Evolutionary conservation across 2,113 vertebrate genomes (phyloP).

Genomic region (Vidua chalybeata): DNA sequence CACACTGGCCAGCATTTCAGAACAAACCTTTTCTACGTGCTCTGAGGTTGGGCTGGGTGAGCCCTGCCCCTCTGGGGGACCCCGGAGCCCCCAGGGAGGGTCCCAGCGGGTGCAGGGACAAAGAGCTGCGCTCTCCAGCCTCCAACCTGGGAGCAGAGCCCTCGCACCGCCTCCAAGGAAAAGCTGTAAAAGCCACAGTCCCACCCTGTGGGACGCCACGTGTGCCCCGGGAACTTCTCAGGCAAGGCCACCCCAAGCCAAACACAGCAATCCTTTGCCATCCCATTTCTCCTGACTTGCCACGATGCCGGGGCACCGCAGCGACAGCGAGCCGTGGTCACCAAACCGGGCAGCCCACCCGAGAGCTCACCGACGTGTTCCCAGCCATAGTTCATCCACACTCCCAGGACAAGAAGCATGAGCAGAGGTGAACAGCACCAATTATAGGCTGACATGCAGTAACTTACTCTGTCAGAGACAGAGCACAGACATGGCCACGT

Average conservation of each 20-base stretch:
- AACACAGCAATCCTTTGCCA: accelerated
- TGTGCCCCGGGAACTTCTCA: accelerated
- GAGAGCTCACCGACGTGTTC: accelerated
- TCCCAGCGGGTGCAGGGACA: accelerated
- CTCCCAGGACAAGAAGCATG: accelerated
- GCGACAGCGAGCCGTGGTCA: accelerated
- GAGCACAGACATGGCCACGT: background rate
- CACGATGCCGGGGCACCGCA: accelerated
- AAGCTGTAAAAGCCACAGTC: background rate
- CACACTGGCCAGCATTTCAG: background rate
- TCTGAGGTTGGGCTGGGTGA: accelerated
- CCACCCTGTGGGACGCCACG: accelerated
- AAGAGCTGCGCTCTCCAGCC: background rate
- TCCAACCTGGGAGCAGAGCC: accelerated
- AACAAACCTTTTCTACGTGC: accelerated
- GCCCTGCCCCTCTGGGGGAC: background rate
- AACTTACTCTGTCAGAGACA: background rate
- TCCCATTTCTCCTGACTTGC: accelerated
- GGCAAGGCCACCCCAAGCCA: accelerated
- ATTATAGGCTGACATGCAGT: background rate
- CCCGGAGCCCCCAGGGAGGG: accelerated
- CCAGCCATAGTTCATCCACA: accelerated
- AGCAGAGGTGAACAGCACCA: background rate
- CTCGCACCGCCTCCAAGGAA: accelerated
- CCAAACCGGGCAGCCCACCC: background rate